Conservation (phyloP, 2,113 vertebrate species). For the Chrysemys picta region DNA sequence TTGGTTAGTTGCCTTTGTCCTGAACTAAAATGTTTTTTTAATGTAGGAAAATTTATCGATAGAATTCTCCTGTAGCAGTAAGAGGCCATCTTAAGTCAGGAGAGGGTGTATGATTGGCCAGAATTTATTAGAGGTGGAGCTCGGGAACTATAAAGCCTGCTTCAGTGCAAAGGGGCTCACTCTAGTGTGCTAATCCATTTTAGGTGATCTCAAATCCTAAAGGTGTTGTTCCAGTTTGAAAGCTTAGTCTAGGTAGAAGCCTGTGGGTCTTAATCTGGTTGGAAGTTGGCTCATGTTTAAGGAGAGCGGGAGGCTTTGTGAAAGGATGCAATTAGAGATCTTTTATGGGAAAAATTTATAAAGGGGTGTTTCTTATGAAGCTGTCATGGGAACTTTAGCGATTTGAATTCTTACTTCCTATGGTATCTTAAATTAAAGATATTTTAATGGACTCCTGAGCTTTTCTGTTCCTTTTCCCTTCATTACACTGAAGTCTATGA, state of each 20-base stretch:
- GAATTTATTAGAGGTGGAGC: not conserved
- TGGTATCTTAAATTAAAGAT: too few species aligned
- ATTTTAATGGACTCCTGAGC: not conserved
- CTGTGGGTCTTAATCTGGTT: not conserved
- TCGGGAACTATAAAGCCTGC: not conserved
- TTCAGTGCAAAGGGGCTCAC: not conserved
- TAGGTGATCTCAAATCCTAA: not conserved
- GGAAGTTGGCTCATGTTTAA: too few species aligned
- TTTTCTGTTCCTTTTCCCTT: not conserved
- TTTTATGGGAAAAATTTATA: not conserved
- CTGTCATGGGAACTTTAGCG: not conserved
- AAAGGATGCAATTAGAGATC: not conserved
- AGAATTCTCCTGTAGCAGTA: not conserved
- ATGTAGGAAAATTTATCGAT: not conserved
- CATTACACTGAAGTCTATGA: not conserved
- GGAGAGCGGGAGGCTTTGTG: too few species aligned
- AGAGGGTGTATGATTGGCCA: not conserved
- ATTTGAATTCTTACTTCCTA: not conserved
- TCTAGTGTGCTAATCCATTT: not conserved
- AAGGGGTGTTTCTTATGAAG: not conserved
- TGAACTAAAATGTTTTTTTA: not conserved
- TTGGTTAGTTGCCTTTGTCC: not conserved
- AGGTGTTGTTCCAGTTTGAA: not conserved
- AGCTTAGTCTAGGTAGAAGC: not conserved
- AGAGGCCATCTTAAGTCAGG: not conserved